These are phyloP conservation scores for Dione juno DNA, from an alignment of 2,888 invertebrate genomes.

Conservation along the genomic window DNA sequence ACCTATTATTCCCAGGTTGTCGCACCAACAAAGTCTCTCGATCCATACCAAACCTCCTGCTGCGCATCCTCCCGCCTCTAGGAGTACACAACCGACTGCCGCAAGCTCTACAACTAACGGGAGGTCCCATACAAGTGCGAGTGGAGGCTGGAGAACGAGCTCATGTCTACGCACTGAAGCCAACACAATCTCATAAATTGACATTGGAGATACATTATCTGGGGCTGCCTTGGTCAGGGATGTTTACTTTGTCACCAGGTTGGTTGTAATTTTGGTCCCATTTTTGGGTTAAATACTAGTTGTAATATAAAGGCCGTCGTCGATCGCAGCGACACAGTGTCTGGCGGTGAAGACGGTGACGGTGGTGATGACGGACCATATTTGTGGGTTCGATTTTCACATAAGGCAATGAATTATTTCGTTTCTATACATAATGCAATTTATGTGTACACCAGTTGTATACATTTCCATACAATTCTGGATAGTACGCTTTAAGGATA, in stretches of 20 bases:
- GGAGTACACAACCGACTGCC: slow-evolving; percentile 90
- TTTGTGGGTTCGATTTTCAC: no score
- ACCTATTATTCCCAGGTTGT: slow-evolving; percentile 57
- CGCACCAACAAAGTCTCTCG: slow-evolving; percentile 71
- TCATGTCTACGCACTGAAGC: slow-evolving; percentile 87
- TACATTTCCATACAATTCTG: no score
- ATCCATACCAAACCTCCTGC: slow-evolving; percentile 87
- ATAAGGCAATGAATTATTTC: no score
- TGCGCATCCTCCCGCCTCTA: slow-evolving; percentile 89
- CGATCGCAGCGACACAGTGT: no score
- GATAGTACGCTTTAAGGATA: no score
- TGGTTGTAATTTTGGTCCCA: neutral
- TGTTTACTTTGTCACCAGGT: slow-evolving; percentile 86
- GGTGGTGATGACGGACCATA: no score
- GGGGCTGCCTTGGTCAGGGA: slow-evolving; percentile 88
- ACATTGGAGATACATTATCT: slow-evolving; percentile 84
- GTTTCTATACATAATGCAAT: no score
- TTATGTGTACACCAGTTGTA: no score
- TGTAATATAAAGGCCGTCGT: no score
- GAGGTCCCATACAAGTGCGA: slow-evolving; percentile 69
- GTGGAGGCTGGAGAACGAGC: slow-evolving; percentile 89
- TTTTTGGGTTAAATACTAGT: neutral
- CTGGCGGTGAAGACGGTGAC: no score
- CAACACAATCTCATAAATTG: slow-evolving; percentile 82
- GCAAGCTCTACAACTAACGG: slow-evolving; percentile 83